Evolutionary conservation across 2,797 vertebrate genomes (phyloP), one percentile per base, ranked within the genome.

Genomic region (Bryconaethiops microstoma): DNA sequence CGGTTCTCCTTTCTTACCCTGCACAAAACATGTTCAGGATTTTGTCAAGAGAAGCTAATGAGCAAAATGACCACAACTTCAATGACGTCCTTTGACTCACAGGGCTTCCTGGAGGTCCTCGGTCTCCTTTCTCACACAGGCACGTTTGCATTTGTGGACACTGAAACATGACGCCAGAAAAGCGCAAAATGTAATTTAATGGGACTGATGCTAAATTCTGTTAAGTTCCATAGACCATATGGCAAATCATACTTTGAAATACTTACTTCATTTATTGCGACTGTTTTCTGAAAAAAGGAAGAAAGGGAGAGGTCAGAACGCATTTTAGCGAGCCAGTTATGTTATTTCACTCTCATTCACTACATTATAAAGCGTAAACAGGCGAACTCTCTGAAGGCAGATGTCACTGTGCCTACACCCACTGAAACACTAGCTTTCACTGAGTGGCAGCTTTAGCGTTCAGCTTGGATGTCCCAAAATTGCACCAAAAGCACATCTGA

Each of bases 51-150:
- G 5, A 3, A n/a, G 35, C 54, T 42, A 10, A 42, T 29, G 29
- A 4, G 4, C 0, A 8, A 68, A 63, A 55, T n/a, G 29, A n/a
- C 29, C 2, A 40, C 9, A 12, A 9, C 42, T 63, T n/a, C 7
- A 23, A 5, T 4, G 4, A 17, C 8, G 50, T 54, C 23, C 5
- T 67, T 1, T n/a, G 23, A 95, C 96, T 96, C 91, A 98, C 96
- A 63, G 90, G 86, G 87, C 40, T 86, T 81, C 96, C 97, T 35
- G 91, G 89, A 9, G 90, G 84, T 0, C 97, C 96, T 80, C 86
- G 76, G 21, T 93, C 90, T 82, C 96, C 97, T 87, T 92, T 96
- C 84, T 96, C 94, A 91, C 96, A 97, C 48, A 78, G 71, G 80
- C 96, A 98, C 23, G 76, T 78, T 76, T 90, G 91, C 40, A 0